Evolutionary conservation across 2,888 invertebrate genomes (phyloP).

Genomic region (Ophioninae sp.): DNA sequence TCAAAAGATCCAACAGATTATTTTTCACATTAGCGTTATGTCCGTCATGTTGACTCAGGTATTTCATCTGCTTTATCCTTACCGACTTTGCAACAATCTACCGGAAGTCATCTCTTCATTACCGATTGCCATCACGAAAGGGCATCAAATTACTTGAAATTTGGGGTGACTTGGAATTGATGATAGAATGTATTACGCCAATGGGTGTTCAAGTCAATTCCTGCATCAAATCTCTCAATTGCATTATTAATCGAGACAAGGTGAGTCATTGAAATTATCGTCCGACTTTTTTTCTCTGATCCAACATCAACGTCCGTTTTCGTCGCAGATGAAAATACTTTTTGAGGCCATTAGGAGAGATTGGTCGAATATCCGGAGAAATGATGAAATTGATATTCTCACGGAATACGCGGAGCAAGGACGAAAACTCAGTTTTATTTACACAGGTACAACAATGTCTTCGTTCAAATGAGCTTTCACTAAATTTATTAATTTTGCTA

Average conservation of each 20-base stretch:
- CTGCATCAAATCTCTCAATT: constrained; percentile 33
- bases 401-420: constrained; percentile 26
- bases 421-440: constrained; percentile 22
- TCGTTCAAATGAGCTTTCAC: background rate
- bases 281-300: background rate
- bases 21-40: constrained; percentile 21
- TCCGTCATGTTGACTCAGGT: constrained; percentile 42
- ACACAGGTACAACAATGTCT: constrained; percentile 7
- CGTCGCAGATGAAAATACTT: constrained; percentile 40
- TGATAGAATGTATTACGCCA: constrained; percentile 48
- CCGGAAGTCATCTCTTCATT: background rate
- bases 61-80: background rate
- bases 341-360: constrained; percentile 30
- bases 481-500: background rate
- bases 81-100: background rate
- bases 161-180: constrained; percentile 48
- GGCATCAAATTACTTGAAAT: constrained; percentile 32
- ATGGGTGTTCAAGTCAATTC: constrained; percentile 32
- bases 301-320: no score
- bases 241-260: constrained; percentile 38
- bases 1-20: constrained; percentile 15
- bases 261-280: constrained; percentile 6
- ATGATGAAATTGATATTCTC: constrained; percentile 28
- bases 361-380: constrained; percentile 20
- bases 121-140: background rate